These are phyloP conservation scores for Aleiodes leptofemur DNA, from an alignment of 2,888 invertebrate genomes.

Conservation along the genomic window DNA sequence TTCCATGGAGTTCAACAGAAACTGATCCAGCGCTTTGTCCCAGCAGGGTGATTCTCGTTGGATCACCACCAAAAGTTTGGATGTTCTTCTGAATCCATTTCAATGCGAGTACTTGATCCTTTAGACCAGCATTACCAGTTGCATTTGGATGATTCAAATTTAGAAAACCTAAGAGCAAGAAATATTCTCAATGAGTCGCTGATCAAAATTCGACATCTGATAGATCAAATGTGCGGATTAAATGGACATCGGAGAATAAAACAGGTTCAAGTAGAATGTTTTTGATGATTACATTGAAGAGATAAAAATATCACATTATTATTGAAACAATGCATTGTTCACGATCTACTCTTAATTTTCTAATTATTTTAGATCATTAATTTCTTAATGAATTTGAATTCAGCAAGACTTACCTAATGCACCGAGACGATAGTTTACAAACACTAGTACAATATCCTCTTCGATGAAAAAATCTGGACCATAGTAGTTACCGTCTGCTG, in stretches of 20 bases:
- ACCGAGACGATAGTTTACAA: constrained; percentile 61
- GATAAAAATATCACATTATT: too few relatives aligned
- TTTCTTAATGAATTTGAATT: neutral
- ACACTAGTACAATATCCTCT: constrained; percentile 59
- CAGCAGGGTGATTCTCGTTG: constrained; percentile 77
- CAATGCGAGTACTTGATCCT: constrained; percentile 68
- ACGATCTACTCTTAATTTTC: too few relatives aligned
- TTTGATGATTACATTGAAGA: too few relatives aligned
- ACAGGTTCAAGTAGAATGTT: too few relatives aligned
- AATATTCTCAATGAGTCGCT: neutral
- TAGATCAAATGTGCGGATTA: neutral
- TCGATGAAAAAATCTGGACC: constrained; percentile 62
- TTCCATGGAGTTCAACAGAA: constrained; percentile 55
- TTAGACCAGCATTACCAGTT: constrained; percentile 62
- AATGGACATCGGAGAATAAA: too few relatives aligned
- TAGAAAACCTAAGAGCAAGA: constrained; percentile 54
- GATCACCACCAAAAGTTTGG: constrained; percentile 76
- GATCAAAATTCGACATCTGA: neutral
- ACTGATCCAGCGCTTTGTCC: constrained; percentile 78
- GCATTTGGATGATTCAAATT: constrained; percentile 56
- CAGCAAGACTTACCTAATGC: constrained; percentile 54
- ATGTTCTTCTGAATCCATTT: constrained; percentile 78
- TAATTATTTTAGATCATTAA: neutral
- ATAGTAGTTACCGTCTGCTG: constrained; percentile 44
- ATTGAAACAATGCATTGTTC: too few relatives aligned